Conservation (phyloP, 2,113 vertebrate species). For the Leucoraja erinaceus region DNA sequence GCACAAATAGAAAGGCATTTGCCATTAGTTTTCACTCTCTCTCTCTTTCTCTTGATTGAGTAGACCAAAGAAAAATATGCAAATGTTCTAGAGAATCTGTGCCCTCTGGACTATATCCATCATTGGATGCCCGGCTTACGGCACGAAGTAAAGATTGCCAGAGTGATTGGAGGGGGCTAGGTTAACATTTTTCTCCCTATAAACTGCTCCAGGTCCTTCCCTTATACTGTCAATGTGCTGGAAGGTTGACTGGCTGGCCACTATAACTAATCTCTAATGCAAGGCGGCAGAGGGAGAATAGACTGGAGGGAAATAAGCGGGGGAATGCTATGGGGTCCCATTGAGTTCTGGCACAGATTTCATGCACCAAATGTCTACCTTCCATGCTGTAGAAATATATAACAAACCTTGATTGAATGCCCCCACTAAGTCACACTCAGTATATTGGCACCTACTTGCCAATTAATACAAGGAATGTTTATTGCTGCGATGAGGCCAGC, state of each 20-base stretch:
- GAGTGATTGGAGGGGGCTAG: not conserved
- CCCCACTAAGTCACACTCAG: not conserved
- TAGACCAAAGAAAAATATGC: not conserved
- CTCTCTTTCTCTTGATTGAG: not conserved
- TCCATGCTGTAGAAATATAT: not conserved
- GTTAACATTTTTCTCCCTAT: too few species aligned
- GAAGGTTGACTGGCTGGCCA: too few species aligned
- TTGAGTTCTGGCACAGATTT: too few species aligned
- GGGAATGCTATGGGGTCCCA: too few species aligned
- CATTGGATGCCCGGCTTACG: not conserved
- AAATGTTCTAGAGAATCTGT: not conserved
- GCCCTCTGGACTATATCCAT: too few species aligned
- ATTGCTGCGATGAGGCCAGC: not conserved
- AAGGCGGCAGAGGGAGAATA: too few species aligned
- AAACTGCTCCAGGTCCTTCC: too few species aligned
- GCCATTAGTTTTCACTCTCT: not conserved
- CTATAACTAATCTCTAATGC: too few species aligned
- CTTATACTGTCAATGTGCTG: too few species aligned
- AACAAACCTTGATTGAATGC: not conserved
- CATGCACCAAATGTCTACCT: too few species aligned
- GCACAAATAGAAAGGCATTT: not conserved
- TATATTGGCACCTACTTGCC: not conserved
- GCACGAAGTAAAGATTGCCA: not conserved
- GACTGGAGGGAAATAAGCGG: too few species aligned
- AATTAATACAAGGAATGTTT: not conserved